Evolutionary conservation across 2,797 vertebrate genomes (phyloP), one percentile per base, ranked within the genome.

Genomic region (Malurus splendens): DNA sequence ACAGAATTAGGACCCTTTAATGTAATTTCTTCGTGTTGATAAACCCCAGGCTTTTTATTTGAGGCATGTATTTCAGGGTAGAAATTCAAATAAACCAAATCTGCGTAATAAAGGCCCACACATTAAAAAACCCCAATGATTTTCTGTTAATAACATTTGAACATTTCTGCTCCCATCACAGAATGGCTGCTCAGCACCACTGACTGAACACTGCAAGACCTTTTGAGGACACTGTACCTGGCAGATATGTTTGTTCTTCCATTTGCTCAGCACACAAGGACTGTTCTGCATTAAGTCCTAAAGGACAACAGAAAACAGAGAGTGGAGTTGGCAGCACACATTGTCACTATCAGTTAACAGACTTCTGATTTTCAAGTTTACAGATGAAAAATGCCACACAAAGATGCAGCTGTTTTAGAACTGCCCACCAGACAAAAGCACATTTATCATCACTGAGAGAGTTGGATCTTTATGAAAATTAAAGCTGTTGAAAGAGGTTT

Each of bases 261-360:
- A 99, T 98, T 98, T 98, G 98, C 98, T 98, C 95, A 98, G 97
- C 96, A 98, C 95, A 96, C 98, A 99, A 52, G 95, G 97, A 96
- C 96, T 98, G 90, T 91, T 98, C 97, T 98, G 98, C 97, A 99
- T 96, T 95, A 99, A 96, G 89, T 99, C 99, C 99, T 99, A 95
- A 95, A 97, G 83, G 92, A 96, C 93, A 96, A 96, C 83, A 96
- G 94, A 96, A 96, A 96, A 96, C 89, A 96, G 97, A 98, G 86
- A 92, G 93, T 61, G 72, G 61, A 95, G 94, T 90, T 95, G 93
- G 93, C 92, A 93, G 87, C 76, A 94, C 47, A 89, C 67, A 61
- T 52, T 88, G 94, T 90, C 82, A 71, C 96, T 97, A 97, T 96
- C 94, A 41, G 96, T 97, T 98, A 97, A 97, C 95, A 89, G 93